Conservation (phyloP, 2,888 invertebrate species). For the Cosmia pyralina region DNA sequence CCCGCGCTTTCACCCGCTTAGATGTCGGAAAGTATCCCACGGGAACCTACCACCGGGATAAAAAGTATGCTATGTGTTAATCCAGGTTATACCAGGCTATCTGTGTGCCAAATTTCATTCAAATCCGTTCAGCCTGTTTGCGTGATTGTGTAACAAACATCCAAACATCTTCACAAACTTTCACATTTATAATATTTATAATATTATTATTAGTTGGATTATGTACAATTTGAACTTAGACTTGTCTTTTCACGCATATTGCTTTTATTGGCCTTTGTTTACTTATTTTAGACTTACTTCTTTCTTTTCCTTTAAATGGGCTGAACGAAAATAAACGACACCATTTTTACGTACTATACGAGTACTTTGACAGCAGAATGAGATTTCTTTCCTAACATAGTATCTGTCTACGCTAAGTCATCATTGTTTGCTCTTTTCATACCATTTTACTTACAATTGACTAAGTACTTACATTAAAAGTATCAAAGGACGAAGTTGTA, state of each 20-base stretch:
- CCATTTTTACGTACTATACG: slow-evolving; percentile 14
- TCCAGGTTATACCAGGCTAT: too few species aligned
- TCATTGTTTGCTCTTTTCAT: slow-evolving; percentile 5
- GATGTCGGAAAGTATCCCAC: too few species aligned
- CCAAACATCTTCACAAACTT: too few species aligned
- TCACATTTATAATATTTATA: too few species aligned
- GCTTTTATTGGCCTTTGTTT: slow-evolving; percentile 12
- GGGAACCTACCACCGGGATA: too few species aligned
- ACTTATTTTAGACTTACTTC: slow-evolving; percentile 8
- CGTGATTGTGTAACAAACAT: too few species aligned
- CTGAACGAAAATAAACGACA: slow-evolving; percentile 7
- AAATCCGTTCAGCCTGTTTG: too few species aligned
- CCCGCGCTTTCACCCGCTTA: too few species aligned
- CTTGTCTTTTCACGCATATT: slow-evolving; percentile 16
- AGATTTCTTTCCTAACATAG: slow-evolving; percentile 18
- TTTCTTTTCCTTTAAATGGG: not conserved
- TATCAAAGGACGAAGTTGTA: slow-evolving; percentile 22
- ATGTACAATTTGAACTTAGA: slow-evolving; percentile 17
- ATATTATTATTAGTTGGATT: too few species aligned
- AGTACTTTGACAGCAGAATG: slow-evolving; percentile 15
- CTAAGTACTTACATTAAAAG: slow-evolving; percentile 13
- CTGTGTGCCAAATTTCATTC: too few species aligned
- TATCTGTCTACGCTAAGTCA: not conserved
- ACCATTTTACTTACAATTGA: slow-evolving; percentile 10
- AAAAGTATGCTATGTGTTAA: too few species aligned